Percentiles rank a stretch among this genome's conserved stretches.
phyloP scores from a whole-genome alignment of 2,797 vertebrate genomes.

The Mycteria americana region DNA sequence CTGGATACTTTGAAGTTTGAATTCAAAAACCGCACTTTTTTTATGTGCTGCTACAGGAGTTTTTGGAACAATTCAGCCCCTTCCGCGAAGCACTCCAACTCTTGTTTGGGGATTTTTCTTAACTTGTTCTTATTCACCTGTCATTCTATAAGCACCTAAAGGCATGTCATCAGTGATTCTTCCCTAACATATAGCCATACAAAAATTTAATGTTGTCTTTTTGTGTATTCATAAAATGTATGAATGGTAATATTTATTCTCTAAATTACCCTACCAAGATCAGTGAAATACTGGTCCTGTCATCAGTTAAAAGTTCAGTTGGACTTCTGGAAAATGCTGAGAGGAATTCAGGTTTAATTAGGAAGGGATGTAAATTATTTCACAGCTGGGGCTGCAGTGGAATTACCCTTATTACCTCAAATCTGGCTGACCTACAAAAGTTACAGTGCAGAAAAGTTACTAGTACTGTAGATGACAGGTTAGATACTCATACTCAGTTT shows the following conservation, averaged over 20 bases:
- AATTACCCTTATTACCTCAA: neutral
- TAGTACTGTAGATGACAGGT: neutral
- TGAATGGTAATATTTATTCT: neutral
- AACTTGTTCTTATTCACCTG: neutral
- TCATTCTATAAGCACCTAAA: neutral
- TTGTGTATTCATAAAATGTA: neutral
- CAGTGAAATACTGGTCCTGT: neutral
- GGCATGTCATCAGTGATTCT: neutral
- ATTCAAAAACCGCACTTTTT: neutral
- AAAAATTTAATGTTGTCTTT: neutral
- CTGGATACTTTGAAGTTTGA: neutral
- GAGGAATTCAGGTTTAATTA: neutral
- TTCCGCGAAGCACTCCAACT: neutral
- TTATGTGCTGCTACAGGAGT: neutral
- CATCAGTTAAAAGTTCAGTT: neutral
- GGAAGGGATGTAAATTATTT: neutral
- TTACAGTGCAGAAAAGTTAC: neutral
- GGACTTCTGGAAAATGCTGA: neutral
- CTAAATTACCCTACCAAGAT: neutral
- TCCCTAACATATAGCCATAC: fast-evolving
- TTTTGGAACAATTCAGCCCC: neutral
- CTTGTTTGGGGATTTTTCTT: neutral
- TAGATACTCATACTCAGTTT: neutral
- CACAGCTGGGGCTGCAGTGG: neutral
- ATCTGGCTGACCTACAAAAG: neutral